These are phyloP conservation scores for Tupaia tana DNA, from an alignment of 2,113 vertebrate genomes.

Conservation along the genomic window DNA sequence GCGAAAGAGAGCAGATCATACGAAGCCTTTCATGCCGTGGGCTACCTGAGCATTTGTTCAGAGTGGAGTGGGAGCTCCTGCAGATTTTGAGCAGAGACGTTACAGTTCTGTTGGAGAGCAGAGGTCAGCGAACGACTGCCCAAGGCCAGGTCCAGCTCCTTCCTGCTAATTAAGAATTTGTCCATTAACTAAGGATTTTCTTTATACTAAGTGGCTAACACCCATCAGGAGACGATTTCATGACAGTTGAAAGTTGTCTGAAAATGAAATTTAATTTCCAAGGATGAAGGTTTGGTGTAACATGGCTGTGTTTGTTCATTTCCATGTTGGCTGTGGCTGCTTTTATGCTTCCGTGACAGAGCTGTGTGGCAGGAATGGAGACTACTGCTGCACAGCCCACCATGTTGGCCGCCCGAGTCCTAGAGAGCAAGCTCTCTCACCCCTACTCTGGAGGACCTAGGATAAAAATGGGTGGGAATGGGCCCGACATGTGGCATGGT, in stretches of 20 bases:
- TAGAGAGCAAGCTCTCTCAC: not conserved
- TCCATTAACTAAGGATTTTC: not conserved
- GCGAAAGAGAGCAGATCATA: not conserved
- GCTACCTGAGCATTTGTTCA: not conserved
- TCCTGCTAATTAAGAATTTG: not conserved
- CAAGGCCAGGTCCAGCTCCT: not conserved
- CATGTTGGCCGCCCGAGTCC: not conserved
- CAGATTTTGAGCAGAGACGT: not conserved
- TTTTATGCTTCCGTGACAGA: not conserved
- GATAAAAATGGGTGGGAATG: not conserved
- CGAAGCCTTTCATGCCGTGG: not conserved
- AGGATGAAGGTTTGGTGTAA: not conserved
- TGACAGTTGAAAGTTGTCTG: not conserved
- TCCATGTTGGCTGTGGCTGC: not conserved
- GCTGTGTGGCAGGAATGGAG: not conserved
- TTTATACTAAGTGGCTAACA: conserved; percentile 4
- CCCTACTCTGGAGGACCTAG: not conserved
- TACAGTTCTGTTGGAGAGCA: not conserved
- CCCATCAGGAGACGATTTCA: not conserved
- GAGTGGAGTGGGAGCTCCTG: not conserved
- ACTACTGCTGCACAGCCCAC: not conserved
- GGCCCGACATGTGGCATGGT: no score
- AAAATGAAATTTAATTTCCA: not conserved
- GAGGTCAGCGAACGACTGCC: not conserved
- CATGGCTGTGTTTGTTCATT: not conserved